Percentiles rank a stretch among this genome's conserved stretches.
Evolutionary conservation across 1,140 invertebrate genomes (phyloP).

Genomic region (Meloidogyne hapla): DNA sequence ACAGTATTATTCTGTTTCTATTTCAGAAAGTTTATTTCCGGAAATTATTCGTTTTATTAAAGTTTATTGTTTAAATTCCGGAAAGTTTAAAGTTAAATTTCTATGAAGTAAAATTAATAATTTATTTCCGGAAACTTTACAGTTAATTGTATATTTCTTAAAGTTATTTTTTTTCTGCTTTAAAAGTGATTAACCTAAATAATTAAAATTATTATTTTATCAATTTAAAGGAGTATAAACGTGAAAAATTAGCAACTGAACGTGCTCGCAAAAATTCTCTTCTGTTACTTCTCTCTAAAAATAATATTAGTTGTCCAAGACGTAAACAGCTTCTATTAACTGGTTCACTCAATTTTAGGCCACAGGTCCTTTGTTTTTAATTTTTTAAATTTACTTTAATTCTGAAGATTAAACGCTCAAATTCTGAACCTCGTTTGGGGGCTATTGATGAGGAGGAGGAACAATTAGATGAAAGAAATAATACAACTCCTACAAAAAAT

Average conservation of each 20-base stretch:
- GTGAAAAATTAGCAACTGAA: conserved; percentile 74
- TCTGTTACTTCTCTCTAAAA: conserved; percentile 72
- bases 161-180: no score
- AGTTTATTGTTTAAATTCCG: no score
- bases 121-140: no score
- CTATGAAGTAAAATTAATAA: no score
- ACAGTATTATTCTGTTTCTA: no score
- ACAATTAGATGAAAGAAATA: conserved; percentile 43
- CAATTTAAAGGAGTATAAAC: conserved; percentile 57
- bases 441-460: conserved; percentile 87
- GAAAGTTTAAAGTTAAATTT: no score
- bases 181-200: no score
- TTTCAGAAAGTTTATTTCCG: no score
- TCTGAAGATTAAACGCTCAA: conserved; percentile 77
- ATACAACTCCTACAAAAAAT: not conserved
- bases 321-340: conserved; percentile 65
- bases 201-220: conserved; percentile 17
- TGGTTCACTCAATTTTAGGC: conserved; percentile 71
- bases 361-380: conserved; percentile 71
- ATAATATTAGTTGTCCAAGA: conserved; percentile 59
- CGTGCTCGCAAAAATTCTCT: conserved; percentile 88
- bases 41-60: no score
- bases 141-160: no score
- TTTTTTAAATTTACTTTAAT: not conserved
- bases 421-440: conserved; percentile 88